Evolutionary conservation across 2,113 vertebrate genomes (phyloP).

Genomic region (Scomber scombrus): DNA sequence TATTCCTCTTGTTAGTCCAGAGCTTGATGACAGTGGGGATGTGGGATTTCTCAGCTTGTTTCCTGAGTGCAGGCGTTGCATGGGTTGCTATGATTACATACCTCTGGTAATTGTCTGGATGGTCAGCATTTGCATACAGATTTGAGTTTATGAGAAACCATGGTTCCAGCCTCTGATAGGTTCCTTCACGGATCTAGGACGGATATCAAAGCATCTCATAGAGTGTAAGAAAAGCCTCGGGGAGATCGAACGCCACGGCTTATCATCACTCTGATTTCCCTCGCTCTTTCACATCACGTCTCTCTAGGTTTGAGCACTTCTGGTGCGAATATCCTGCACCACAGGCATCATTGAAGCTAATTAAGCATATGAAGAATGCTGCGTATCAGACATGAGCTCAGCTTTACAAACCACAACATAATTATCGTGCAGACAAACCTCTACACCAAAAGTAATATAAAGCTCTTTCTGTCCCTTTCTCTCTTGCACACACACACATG

Average conservation of each 20-base stretch:
- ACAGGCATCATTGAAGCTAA: slow-evolving; percentile 37
- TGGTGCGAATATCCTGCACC: slow-evolving; percentile 19
- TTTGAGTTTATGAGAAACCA: slow-evolving; percentile 40
- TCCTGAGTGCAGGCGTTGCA: slow-evolving; percentile 17
- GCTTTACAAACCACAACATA: slow-evolving; percentile 50
- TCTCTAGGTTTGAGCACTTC: slow-evolving; percentile 44
- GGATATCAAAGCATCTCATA: slow-evolving; percentile 57
- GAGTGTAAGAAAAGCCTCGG: slow-evolving; percentile 42
- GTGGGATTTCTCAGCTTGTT: slow-evolving; percentile 39
- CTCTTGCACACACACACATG: no score
- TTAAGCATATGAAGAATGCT: slow-evolving; percentile 37
- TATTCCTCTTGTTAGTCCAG: slow-evolving; percentile 6
- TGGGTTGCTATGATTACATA: slow-evolving; percentile 39
- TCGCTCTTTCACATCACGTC: slow-evolving; percentile 39
- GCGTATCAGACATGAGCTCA: slow-evolving; percentile 50
- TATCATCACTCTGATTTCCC: slow-evolving; percentile 49
- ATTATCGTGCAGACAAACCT: slow-evolving; percentile 44
- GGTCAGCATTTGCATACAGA: slow-evolving; percentile 56
- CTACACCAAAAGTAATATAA: slow-evolving; percentile 10
- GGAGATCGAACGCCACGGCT: slow-evolving; percentile 36
- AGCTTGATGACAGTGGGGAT: background rate
- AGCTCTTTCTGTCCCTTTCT: background rate
- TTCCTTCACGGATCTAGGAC: slow-evolving; percentile 62
- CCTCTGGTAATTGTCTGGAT: slow-evolving; percentile 41
- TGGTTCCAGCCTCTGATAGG: slow-evolving; percentile 32